A percentile compares a stretch with the other conserved stretches of the same genome.
These are phyloP conservation scores for Prionace glauca DNA, from an alignment of 2,797 vertebrate genomes.

Conservation along the genomic window DNA sequence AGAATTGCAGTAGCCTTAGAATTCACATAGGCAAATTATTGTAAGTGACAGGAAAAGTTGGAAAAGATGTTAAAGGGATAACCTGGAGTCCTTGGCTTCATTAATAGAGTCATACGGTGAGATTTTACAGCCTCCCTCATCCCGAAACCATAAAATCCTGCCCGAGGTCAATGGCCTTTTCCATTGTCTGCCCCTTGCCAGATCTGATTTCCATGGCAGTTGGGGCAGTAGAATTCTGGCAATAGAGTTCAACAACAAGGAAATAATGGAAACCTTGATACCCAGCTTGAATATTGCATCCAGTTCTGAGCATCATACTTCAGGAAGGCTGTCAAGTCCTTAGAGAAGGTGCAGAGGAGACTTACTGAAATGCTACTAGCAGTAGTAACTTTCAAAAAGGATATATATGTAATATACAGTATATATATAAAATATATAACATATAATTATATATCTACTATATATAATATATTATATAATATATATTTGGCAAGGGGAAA, in stretches of 20 bases:
- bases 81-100: neutral
- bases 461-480: neutral
- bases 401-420: neutral
- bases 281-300: neutral
- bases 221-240: no score
- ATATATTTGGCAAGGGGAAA: neutral
- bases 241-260: neutral
- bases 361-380: neutral
- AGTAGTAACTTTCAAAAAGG: neutral
- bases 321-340: neutral
- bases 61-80: neutral
- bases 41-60: no score
- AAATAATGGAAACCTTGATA: neutral
- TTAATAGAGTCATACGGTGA: neutral
- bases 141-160: no score
- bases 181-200: no score
- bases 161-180: no score
- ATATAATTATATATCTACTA: neutral
- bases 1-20: no score
- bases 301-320: neutral
- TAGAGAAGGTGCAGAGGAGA: neutral
- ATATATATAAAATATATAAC: neutral
- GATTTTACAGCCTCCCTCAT: no score
- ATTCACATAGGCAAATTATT: no score
- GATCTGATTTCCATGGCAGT: no score